Conservation (phyloP, 2,797 vertebrate species). For the Lophotriccus pileatus region DNA sequence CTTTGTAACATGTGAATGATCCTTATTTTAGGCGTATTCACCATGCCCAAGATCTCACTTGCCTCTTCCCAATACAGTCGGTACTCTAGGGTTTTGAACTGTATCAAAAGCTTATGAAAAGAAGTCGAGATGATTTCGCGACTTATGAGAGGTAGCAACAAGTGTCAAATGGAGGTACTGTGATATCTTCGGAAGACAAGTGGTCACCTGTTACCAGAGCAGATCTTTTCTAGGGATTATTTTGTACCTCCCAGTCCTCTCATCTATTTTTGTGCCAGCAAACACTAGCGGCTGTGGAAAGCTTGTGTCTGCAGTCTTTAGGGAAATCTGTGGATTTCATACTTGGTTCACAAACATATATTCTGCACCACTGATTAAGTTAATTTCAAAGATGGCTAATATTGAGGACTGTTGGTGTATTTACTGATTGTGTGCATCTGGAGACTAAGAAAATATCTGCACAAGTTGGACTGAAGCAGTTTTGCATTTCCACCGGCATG, state of each 20-base stretch:
- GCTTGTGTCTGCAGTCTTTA: not conserved
- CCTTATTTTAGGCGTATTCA: not conserved
- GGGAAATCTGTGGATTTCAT: not conserved
- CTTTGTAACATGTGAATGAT: not conserved
- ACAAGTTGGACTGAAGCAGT: not conserved
- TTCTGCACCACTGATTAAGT: not conserved
- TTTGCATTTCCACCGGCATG: not conserved
- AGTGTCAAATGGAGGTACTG: not conserved
- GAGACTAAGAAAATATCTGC: not conserved
- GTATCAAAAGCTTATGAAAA: not conserved
- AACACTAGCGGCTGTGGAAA: not conserved
- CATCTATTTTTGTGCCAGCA: not conserved
- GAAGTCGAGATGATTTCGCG: not conserved
- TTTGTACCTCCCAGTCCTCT: not conserved
- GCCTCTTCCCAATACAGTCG: not conserved
- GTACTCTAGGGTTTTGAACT: not conserved
- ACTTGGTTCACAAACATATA: not conserved
- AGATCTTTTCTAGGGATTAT: not conserved
- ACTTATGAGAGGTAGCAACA: not conserved
- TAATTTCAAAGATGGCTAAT: not conserved
- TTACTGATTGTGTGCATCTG: not conserved
- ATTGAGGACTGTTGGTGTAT: not conserved
- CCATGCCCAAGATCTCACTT: not conserved
- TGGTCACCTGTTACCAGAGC: not conserved
- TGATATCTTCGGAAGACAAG: not conserved